Percentiles rank a stretch among this genome's conserved stretches.
phyloP scores from a whole-genome alignment of 2,113 vertebrate genomes.

The Amblyornis subalaris region DNA sequence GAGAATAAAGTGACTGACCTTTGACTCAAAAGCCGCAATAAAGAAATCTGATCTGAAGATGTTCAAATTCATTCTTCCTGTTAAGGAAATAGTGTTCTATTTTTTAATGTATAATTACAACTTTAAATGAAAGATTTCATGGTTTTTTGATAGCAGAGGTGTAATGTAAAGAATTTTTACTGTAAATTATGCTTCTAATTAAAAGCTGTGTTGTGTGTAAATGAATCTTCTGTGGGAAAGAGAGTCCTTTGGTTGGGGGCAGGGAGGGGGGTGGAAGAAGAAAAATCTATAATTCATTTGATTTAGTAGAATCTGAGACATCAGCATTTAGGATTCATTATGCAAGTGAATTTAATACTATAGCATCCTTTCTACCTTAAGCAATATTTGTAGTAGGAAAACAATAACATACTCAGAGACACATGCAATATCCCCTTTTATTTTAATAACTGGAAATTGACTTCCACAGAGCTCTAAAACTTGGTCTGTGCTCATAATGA shows the following conservation, averaged over 20 bases:
- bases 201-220: slow-evolving; percentile 70
- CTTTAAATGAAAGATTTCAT: slow-evolving; percentile 68
- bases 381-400: slow-evolving; percentile 70
- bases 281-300: slow-evolving; percentile 40
- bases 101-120: slow-evolving; percentile 74
- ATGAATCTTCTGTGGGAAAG: slow-evolving; percentile 63
- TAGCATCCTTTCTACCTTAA: slow-evolving; percentile 61
- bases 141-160: slow-evolving; percentile 69
- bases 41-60: slow-evolving; percentile 67
- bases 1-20: slow-evolving; percentile 99
- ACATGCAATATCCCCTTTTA: slow-evolving; percentile 64
- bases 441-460: slow-evolving; percentile 62
- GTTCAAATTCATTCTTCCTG: slow-evolving; percentile 70
- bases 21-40: slow-evolving; percentile 77
- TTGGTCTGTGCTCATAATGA: background rate
- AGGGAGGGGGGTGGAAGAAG: slow-evolving; percentile 54
- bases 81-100: slow-evolving; percentile 76
- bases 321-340: slow-evolving; percentile 68
- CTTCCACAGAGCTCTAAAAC: slow-evolving; percentile 19
- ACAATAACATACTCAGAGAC: slow-evolving; percentile 42
- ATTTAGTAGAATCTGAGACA: slow-evolving; percentile 55
- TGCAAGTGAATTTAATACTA: slow-evolving; percentile 59
- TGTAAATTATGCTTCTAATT: slow-evolving; percentile 75
- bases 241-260: slow-evolving; percentile 50
- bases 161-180: slow-evolving; percentile 73